Evolutionary conservation across 1,140 invertebrate genomes (phyloP), one percentile per base, ranked within the genome.

Genomic region (Pseudomyrmex cubaensis): DNA sequence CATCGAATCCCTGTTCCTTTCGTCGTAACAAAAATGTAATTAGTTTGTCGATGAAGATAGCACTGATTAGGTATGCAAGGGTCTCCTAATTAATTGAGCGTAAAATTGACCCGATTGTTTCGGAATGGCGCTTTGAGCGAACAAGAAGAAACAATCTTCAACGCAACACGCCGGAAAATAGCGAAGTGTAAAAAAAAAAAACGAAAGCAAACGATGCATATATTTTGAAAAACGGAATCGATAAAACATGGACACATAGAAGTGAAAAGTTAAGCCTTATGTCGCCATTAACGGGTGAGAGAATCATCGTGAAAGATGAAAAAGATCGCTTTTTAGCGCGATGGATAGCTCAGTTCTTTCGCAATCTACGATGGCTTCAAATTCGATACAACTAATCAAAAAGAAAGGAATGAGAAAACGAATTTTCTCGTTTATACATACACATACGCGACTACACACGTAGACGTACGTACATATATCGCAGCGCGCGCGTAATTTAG

Each of bases 91-190:
- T 85, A 90, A 90, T 91, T 85, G 87, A 89, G 85, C 90, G 85
- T 91, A 85, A 91, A 90, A 91, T 91, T 90, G 85, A 57, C 82
- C 10, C 90, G 80, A 91, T 90, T 90, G 85, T 90, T 89, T 90
- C 74, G 83, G 63, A 78, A 85, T 85, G 72, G 25, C 35, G 35
- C 13, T 22, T 80, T 61, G 61, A 72, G n/a, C 35, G n/a, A 61
- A 80, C 22, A n/a, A 12, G 56, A 48, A 2, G 57, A 15, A 56
- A 35, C 17, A 77, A 59, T 76, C 44, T 76, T 35, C 4, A 35
- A 13, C 12, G 8, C 35, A 35, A 35, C 35, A 35, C 35, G 35
- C 44, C 2, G 48, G 3, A 22, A 20, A 15, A 20, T 56, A 35
- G 1, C 1, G 10, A 12, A 9, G 20, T 35, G 35, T 59, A 59